Evolutionary conservation across 1,140 invertebrate genomes (phyloP), one percentile per base, ranked within the genome.

Genomic region (Pogonomyrmex californicus): DNA sequence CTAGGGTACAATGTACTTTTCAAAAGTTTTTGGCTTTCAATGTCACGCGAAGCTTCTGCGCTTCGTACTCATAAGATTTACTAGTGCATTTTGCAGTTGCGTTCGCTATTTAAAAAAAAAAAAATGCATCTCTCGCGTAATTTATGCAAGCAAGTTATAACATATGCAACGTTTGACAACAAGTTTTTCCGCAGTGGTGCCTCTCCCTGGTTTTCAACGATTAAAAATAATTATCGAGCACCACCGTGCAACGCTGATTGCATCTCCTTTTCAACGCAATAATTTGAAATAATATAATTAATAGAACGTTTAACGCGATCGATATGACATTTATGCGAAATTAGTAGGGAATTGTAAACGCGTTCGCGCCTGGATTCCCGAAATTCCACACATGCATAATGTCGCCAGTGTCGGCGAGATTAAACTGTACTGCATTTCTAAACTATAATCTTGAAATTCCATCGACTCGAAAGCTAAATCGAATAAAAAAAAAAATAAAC

Each of bases 301-400:
- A 49, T 76, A 9, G 12, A 49, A 78, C 4, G 4, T 47, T n/a
- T 47, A 36, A 38, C 41, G 17, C 36, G 14, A 44, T 23, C 30
- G n/a, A 36, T 49, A 9, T 47, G 6, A 68, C 6, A 68, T 79
- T 79, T 2, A 14, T 47, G 58, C 58, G 47, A 66, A 36, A 78
- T 66, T 36, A 79, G 10, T 6, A 2, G 5, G 17, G 7, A 14
- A 47, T 41, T 62, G 6, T 77, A 63, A 23, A 63, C 56, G 23
- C 56, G 23, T n/a, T 14, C 54, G 73, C 54, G 7, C 23, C 5
- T 5, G 12, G 7, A 54, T 56, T 75, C 49, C 1, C 17, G 14
- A 77, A 63, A 77, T 77, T 77, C 56, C 75, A 63, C 58, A n/a
- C 23, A 14, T 17, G 38, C 75, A 9, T 47, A 44, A 63, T 4